Evolutionary conservation across 2,113 vertebrate genomes (phyloP).

Genomic region (Cinclus mexicanus): DNA sequence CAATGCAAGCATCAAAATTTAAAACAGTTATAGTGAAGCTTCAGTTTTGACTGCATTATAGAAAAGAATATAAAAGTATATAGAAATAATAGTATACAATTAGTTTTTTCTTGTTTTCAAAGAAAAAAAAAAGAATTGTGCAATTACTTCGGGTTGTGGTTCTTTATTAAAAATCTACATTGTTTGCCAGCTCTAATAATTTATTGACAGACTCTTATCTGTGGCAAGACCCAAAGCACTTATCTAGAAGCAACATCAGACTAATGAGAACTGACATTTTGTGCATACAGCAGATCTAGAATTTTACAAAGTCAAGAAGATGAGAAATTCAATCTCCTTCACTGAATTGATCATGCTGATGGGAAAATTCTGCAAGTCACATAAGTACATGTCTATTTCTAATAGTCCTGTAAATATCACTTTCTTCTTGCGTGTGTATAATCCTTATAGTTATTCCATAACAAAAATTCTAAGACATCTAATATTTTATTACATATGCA

Average conservation of each 20-base stretch:
- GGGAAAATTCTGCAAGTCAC: not conserved
- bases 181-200: not conserved
- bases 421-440: not conserved
- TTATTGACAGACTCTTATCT: not conserved
- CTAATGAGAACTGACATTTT: not conserved
- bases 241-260: not conserved
- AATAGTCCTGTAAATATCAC: not conserved
- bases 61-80: not conserved
- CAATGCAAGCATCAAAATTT: not conserved
- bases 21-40: not conserved
- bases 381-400: not conserved
- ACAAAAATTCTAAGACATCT: not conserved
- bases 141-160: not conserved
- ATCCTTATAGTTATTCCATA: not conserved
- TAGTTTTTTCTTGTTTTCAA: not conserved
- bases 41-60: not conserved
- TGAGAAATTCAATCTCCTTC: not conserved
- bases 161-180: not conserved
- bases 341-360: not conserved
- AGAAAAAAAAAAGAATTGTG: not conserved
- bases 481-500: not conserved
- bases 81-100: not conserved
- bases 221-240: not conserved
- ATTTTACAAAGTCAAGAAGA: not conserved
- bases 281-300: not conserved